Base-by-base conservation (phyloP, 2,797 vertebrate species). In the Atherinosoma microstoma region DNA sequence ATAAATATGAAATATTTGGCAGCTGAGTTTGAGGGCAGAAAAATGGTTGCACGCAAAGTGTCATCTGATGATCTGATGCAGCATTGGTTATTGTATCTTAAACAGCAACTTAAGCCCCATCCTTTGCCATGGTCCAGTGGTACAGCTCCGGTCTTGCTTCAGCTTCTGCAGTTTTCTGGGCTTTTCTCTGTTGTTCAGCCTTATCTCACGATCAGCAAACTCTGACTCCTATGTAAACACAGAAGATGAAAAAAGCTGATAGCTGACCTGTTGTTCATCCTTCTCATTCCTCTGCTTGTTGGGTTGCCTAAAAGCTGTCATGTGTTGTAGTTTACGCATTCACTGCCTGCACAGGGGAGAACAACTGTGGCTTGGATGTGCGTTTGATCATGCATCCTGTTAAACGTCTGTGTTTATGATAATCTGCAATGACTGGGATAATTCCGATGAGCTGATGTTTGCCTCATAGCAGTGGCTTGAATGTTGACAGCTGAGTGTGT, bases 1-100 rank as follows among this genome's bases (percentile, higher is more conserved):
- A 81, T 84, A 83, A 84, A 89, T 73, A 76, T 84, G 49, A 75
- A 76, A 80, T 61, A 69, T 79, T 86, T 89, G 78, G 79, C 76
- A 89, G 56, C 70, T 6, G 18, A 45, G 53, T 74, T 64, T 57
- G 70, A 73, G 47, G 73, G 78, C 40, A 74, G 73, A 76, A 84
- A 87, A 87, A 72, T 10, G 53, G 75, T 78, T 84, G 82, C 85
- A 88, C 62, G 75, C 86, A 79, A 79, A 77, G 76, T 75, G 58
- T 84, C 70, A 73, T 76, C 20, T 13, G 24, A 38, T 51, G 12
- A 57, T 57, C 15, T 1, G 20, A 79, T 70, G 73, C 40, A 72
- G 57, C 47, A 2, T 64, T 51, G 57, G 70, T 15, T 45, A 24
- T 10, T 1, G 38, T 74, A 64, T 75, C 27, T 22, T 20, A 61